Conservation (phyloP, 23 tunicate species). For the Ascidia mentula region DNA sequence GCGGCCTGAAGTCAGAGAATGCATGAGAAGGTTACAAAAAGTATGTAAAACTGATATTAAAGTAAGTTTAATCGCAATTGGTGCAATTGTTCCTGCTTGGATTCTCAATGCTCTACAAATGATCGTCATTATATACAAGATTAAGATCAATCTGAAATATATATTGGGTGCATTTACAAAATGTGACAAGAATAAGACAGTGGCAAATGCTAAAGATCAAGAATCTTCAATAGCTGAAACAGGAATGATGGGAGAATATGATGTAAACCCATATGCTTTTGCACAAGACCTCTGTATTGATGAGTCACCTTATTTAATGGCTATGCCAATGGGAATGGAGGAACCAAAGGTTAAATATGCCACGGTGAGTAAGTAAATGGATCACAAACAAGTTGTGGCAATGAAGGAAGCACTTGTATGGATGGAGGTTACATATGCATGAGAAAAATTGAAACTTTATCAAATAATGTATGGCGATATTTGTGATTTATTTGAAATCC, state of each 20-base stretch:
- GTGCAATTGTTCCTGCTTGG: background rate
- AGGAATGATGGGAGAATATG: background rate
- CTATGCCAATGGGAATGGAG: background rate
- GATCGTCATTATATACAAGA: background rate
- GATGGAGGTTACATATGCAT: too few species aligned
- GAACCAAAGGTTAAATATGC: background rate
- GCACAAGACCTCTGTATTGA: background rate
- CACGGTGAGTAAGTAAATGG: background rate
- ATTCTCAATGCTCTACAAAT: background rate
- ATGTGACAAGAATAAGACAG: background rate
- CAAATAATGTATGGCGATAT: too few species aligned
- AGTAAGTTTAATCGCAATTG: background rate
- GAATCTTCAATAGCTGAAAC: background rate
- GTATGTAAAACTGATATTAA: background rate
- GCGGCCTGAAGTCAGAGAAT: background rate
- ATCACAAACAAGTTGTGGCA: too few species aligned
- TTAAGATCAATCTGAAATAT: background rate
- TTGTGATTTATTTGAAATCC: too few species aligned
- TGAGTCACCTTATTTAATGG: background rate
- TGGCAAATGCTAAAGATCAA: background rate
- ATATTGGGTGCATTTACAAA: background rate
- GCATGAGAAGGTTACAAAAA: background rate
- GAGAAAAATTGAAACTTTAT: too few species aligned
- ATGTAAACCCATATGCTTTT: slow-evolving; percentile 3
- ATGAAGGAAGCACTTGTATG: too few species aligned